A percentile compares a stretch with the other conserved stretches of the same genome.
phyloP scores from a whole-genome alignment of 2,113 vertebrate genomes.

The Egretta garzetta region DNA sequence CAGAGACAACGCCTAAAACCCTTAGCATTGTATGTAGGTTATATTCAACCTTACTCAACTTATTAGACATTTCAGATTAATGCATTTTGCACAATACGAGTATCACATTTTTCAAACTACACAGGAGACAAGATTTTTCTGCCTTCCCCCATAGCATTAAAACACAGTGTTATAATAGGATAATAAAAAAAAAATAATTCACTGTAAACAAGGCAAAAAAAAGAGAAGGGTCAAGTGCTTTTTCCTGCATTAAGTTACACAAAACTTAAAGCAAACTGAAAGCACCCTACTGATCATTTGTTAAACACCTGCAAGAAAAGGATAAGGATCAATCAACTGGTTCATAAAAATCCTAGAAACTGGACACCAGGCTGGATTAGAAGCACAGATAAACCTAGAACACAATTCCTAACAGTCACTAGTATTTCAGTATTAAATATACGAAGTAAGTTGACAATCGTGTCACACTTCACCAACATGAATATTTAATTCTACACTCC shows the following conservation, averaged over 20 bases:
- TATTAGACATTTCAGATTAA: background rate
- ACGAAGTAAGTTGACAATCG: background rate
- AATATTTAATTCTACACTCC: background rate
- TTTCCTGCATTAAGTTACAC: background rate
- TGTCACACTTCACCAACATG: background rate
- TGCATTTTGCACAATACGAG: background rate
- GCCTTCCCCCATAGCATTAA: background rate
- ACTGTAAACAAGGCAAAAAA: background rate
- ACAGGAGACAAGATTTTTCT: background rate
- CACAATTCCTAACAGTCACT: background rate
- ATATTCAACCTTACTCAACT: background rate
- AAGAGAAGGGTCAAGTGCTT: background rate
- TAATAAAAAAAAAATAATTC: background rate
- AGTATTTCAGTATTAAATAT: background rate
- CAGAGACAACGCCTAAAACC: background rate
- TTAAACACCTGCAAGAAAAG: background rate
- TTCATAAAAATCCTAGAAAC: background rate
- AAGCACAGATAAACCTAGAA: background rate
- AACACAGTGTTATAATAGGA: background rate
- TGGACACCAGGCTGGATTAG: background rate
- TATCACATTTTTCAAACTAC: background rate
- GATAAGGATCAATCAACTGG: background rate
- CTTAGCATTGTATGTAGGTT: background rate
- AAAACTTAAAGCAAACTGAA: background rate
- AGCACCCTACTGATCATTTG: background rate